Evolutionary conservation across 1,140 invertebrate genomes (phyloP).

Genomic region (Orussus abietinus): DNA sequence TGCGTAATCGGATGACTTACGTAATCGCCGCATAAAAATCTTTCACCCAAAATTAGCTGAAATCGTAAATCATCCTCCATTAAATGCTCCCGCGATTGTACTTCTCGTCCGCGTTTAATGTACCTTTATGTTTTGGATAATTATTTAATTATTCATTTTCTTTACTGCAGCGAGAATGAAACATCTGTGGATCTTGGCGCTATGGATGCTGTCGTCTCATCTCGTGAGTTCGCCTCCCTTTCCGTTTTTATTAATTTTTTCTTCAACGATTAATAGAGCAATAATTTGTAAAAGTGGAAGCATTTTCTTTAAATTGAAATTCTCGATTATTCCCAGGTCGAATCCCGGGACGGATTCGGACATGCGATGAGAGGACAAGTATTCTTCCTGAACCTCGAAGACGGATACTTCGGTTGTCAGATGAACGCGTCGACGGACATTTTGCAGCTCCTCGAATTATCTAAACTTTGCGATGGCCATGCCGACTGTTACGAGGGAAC

Average conservation of each 20-base stretch:
- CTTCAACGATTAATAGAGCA: conserved; percentile 1
- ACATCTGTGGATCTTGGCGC: conserved; percentile 68
- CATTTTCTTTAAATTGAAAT: conserved; percentile 10
- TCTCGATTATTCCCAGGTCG: conserved; percentile 61
- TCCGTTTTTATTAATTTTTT: conserved; percentile 9
- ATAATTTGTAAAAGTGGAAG: conserved; percentile 1
- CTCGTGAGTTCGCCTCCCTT: conserved; percentile 48
- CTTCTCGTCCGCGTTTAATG: not conserved
- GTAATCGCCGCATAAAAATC: too few species aligned
- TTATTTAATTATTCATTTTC: conserved; percentile 34
- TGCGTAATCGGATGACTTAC: too few species aligned
- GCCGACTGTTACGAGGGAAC: conserved; percentile 87
- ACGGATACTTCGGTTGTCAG: conserved; percentile 96
- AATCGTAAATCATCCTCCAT: too few species aligned
- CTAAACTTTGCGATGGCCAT: conserved; percentile 86
- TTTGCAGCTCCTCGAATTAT: conserved; percentile 90
- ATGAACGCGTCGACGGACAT: conserved; percentile 93
- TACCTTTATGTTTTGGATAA: conserved; percentile 1
- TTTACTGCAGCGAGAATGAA: conserved; percentile 67
- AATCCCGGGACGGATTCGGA: conserved; percentile 69
- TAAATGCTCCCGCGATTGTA: too few species aligned
- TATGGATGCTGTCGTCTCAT: conserved; percentile 61
- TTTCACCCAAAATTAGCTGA: too few species aligned
- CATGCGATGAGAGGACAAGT: conserved; percentile 83
- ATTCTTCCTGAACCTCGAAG: conserved; percentile 94